Conservation (phyloP, 2,113 vertebrate genomes). For the Peucedramus taeniatus region DNA sequence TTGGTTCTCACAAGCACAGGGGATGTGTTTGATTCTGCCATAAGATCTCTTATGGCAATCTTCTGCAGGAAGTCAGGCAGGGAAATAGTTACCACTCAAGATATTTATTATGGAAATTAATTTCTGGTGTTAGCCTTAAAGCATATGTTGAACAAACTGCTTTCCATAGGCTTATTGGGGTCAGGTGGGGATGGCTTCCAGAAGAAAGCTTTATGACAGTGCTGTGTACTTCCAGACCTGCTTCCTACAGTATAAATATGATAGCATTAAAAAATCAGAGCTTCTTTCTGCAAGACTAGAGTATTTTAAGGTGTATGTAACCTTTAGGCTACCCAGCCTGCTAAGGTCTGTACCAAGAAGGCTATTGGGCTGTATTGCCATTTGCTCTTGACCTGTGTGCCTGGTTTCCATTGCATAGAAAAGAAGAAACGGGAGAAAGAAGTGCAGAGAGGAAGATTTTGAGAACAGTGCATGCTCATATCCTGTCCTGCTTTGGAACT, state of each 20-base stretch:
- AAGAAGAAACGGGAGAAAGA: background rate
- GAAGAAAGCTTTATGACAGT: background rate
- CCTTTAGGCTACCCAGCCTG: background rate
- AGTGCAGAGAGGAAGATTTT: background rate
- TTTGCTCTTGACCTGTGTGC: background rate
- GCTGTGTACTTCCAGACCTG: background rate
- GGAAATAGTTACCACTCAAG: background rate
- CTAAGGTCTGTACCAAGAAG: background rate
- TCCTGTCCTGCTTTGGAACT: background rate
- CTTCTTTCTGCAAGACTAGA: background rate
- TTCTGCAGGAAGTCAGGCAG: background rate
- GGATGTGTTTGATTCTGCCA: background rate
- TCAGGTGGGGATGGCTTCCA: background rate
- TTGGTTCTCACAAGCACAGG: background rate
- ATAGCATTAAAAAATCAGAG: background rate
- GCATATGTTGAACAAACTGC: background rate
- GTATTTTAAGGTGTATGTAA: background rate
- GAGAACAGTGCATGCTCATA: background rate
- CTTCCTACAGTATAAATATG: background rate
- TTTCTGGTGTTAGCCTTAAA: background rate
- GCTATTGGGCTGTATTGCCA: background rate
- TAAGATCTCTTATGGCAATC: background rate
- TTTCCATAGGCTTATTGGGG: background rate
- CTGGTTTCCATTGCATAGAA: background rate
- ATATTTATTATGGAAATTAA: background rate